Evolutionary conservation across 2,797 vertebrate species (phyloP).

Genomic region (Mycteria americana): DNA sequence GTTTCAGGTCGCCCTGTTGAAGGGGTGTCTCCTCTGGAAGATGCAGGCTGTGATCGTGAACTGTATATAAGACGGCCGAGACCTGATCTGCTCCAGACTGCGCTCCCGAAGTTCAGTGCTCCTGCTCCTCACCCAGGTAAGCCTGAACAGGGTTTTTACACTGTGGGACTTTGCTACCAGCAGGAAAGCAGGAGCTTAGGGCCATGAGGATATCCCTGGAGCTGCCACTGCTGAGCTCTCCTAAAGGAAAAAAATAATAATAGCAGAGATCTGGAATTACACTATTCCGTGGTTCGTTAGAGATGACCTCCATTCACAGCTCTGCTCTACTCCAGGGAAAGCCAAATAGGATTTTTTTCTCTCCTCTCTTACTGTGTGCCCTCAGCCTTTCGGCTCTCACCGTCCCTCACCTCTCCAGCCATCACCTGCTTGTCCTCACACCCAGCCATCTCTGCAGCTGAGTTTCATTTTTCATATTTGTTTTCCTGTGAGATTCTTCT

Average conservation of each 20-base stretch:
- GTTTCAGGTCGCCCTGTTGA: not conserved
- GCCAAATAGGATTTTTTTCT: not conserved
- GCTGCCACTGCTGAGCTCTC: not conserved
- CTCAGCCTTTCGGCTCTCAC: accelerated
- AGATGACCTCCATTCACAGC: not conserved
- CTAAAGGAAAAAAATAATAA: not conserved
- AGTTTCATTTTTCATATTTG: not conserved
- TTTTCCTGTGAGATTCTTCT: not conserved
- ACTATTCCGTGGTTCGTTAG: not conserved
- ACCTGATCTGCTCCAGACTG: not conserved
- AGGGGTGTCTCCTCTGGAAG: conserved; percentile 23
- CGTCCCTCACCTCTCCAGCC: not conserved
- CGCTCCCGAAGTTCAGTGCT: not conserved
- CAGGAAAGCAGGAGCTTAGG: not conserved
- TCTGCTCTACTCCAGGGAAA: not conserved
- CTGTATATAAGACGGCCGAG: conserved; percentile 15
- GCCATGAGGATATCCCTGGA: not conserved
- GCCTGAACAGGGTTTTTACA: not conserved
- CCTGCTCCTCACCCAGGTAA: not conserved
- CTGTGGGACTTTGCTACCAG: not conserved
- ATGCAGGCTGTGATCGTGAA: not conserved
- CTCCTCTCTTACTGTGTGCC: not conserved
- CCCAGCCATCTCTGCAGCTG: not conserved
- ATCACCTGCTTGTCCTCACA: not conserved
- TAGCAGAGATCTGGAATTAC: not conserved